Conservation (phyloP, 2,113 vertebrate species). For the Stomatorhinus ivindoensis region DNA sequence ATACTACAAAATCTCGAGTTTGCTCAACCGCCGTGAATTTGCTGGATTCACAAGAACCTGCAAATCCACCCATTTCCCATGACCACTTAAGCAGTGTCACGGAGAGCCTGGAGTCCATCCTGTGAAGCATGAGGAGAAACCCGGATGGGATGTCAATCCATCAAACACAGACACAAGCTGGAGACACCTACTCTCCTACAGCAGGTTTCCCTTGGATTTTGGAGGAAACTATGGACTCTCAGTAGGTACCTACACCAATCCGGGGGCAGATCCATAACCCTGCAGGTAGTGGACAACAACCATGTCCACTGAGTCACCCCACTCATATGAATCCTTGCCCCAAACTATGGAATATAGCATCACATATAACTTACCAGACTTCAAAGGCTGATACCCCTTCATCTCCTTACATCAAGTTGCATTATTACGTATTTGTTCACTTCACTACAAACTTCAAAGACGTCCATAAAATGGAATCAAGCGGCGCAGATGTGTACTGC, state of each 20-base stretch:
- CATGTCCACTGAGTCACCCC: not conserved
- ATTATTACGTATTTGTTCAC: conserved; percentile 6
- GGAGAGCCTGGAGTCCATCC: not conserved
- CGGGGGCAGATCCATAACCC: not conserved
- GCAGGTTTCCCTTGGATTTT: not conserved
- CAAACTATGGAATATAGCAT: not conserved
- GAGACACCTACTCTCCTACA: not conserved
- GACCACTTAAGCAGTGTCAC: not conserved
- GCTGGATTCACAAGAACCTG: not conserved
- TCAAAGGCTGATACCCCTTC: not conserved
- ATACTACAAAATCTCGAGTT: not conserved
- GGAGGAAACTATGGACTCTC: not conserved
- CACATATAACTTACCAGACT: not conserved
- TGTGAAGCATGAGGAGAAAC: not conserved
- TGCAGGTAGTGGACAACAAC: not conserved
- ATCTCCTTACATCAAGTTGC: not conserved
- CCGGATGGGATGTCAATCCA: not conserved
- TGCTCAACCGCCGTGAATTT: not conserved
- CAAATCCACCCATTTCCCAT: not conserved
- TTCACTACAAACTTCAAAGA: conserved; percentile 1
- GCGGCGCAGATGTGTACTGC: not conserved
- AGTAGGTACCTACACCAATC: not conserved
- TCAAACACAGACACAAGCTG: not conserved
- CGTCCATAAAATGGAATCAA: conserved; percentile 1
- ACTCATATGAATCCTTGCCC: not conserved